A percentile compares a stretch with the other conserved stretches of the same genome.
Evolutionary conservation across 2,888 invertebrate genomes (phyloP).

Genomic region (Sinhomidia bicolor): DNA sequence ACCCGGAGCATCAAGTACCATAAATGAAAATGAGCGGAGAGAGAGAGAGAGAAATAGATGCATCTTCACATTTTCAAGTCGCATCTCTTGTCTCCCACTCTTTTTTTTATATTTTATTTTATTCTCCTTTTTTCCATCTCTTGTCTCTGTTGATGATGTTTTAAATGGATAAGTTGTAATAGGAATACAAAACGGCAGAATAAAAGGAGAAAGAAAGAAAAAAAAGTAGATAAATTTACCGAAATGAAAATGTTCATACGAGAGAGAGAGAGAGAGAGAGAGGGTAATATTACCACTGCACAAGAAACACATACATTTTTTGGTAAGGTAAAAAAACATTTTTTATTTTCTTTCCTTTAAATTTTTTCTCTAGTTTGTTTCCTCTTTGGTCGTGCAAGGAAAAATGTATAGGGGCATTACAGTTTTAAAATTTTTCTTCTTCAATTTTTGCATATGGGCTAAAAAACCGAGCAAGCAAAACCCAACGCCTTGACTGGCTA

Average conservation of each 20-base stretch:
- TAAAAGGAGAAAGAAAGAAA: neutral
- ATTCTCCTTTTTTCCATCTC: constrained; percentile 35
- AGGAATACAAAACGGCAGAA: neutral
- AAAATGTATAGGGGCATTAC: neutral
- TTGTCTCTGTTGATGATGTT: constrained; percentile 47
- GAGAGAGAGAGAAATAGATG: too few relatives aligned
- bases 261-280: too few relatives aligned
- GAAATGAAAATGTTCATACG: too few relatives aligned
- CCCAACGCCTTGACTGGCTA: neutral
- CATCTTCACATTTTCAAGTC: constrained; percentile 51
- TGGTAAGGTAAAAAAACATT: neutral
- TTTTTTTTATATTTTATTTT: constrained; percentile 29
- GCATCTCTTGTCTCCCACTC: constrained; percentile 58
- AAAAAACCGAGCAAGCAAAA: neutral
- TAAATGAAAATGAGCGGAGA: constrained; percentile 70
- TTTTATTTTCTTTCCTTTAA: neutral
- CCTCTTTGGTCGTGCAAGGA: neutral
- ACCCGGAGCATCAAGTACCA: constrained; percentile 66
- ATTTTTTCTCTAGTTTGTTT: neutral
- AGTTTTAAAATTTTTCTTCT: constrained; percentile 4
- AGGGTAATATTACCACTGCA: too few relatives aligned
- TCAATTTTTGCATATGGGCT: too few relatives aligned
- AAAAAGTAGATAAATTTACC: too few relatives aligned
- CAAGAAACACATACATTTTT: too few relatives aligned
- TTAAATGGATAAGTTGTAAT: constrained; percentile 51